Evolutionary conservation across 2,888 invertebrate genomes (phyloP).

Genomic region (Acleris cristana): DNA sequence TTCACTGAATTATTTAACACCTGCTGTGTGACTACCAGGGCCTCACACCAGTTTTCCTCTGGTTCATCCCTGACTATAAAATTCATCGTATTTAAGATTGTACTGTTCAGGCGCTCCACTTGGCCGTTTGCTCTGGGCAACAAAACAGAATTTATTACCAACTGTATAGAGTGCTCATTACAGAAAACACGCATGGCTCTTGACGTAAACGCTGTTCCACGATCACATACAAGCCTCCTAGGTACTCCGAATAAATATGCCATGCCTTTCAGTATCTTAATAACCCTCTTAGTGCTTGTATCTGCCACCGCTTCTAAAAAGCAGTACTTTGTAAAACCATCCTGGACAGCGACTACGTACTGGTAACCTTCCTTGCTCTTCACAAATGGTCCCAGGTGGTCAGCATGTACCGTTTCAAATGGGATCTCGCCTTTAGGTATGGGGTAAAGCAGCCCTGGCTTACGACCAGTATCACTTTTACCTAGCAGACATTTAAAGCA

Average conservation of each 20-base stretch:
- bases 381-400: background rate
- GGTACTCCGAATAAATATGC: background rate
- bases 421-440: background rate
- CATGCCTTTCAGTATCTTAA: no score
- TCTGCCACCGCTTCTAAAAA: slow-evolving; percentile 1
- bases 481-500: background rate
- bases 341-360: background rate
- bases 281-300: background rate
- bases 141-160: no score
- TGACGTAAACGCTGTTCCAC: background rate
- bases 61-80: background rate
- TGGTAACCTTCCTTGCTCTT: background rate
- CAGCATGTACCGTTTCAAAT: background rate
- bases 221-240: background rate
- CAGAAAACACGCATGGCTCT: no score
- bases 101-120: no score
- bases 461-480: slow-evolving; percentile 7
- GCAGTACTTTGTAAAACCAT: slow-evolving; percentile 4
- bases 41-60: slow-evolving; percentile 10
- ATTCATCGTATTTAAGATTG: no score
- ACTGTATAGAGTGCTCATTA: no score
- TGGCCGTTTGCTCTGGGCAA: no score
- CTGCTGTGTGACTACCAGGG: slow-evolving; percentile 18
- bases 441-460: background rate
- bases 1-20: slow-evolving; percentile 13